A percentile compares a stretch with the other conserved stretches of the same genome.
These are phyloP conservation scores for Hydrochoerus hydrochaeris DNA, from an alignment of 2,113 vertebrate genomes.

Conservation along the genomic window DNA sequence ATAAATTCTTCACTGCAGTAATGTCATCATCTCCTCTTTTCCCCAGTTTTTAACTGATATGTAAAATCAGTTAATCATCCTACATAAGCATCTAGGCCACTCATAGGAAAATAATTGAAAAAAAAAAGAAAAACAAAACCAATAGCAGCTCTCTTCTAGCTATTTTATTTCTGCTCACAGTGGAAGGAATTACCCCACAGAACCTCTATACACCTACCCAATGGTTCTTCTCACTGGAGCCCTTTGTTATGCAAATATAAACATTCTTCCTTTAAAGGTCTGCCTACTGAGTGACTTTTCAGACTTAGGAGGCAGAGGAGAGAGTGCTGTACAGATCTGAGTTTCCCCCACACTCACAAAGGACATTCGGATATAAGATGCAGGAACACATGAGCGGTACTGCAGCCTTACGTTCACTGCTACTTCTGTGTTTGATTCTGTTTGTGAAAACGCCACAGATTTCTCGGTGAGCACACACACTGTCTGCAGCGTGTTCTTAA, in stretches of 20 bases:
- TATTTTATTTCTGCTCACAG: not conserved
- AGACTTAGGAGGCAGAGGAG: not conserved
- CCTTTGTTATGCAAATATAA: not conserved
- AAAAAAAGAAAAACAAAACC: not conserved
- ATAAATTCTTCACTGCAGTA: not conserved
- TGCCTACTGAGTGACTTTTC: too few relatives aligned
- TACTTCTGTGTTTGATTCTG: not conserved
- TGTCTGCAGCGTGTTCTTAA: not conserved
- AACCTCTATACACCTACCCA: too few relatives aligned
- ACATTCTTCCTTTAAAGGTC: not conserved
- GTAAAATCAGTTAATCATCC: not conserved
- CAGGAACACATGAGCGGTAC: fast-evolving
- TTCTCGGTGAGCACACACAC: not conserved
- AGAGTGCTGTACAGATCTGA: not conserved
- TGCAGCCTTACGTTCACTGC: not conserved
- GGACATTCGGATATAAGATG: not conserved
- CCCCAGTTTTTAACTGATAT: not conserved
- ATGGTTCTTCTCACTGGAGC: not conserved
- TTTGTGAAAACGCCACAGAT: not conserved
- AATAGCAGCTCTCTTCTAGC: too few relatives aligned
- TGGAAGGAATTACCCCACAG: not conserved
- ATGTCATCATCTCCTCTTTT: not conserved
- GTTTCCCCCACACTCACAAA: not conserved
- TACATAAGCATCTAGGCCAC: not conserved
- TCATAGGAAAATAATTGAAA: not conserved